Conservation (phyloP, 2,797 vertebrate species). For the Sebastes nivosus region DNA sequence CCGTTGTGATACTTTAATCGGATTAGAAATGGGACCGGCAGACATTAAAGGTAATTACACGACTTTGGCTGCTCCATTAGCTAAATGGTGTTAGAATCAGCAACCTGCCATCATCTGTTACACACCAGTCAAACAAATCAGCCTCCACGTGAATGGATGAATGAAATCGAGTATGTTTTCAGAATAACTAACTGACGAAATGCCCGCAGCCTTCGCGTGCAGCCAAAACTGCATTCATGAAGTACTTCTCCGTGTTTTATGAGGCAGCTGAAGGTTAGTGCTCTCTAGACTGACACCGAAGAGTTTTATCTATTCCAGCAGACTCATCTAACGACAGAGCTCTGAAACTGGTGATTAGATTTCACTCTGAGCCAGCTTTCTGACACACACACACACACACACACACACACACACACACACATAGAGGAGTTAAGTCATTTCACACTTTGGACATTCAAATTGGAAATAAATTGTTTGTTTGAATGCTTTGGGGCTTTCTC, state of each 20-base stretch:
- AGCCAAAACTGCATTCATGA: slow-evolving; percentile 20
- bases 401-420: not conserved
- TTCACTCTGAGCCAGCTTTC: slow-evolving; percentile 25
- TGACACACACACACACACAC: not conserved
- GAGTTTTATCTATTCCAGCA: slow-evolving; percentile 32
- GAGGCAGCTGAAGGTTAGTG: slow-evolving; percentile 38
- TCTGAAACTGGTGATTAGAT: slow-evolving; percentile 22
- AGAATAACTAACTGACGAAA: slow-evolving; percentile 2
- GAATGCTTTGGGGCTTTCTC: not conserved
- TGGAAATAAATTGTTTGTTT: slow-evolving; percentile 18
- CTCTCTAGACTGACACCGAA: slow-evolving; percentile 16
- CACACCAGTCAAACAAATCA: not conserved
- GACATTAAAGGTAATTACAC: slow-evolving; percentile 8
- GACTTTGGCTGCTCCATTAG: slow-evolving; percentile 13
- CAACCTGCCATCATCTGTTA: not conserved
- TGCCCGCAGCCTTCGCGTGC: not conserved
- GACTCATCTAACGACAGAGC: not conserved
- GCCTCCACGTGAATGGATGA: slow-evolving; percentile 9
- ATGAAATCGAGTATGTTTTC: not conserved
- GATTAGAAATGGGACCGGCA: slow-evolving; percentile 26
- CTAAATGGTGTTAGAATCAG: slow-evolving; percentile 12
- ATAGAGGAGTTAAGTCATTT: slow-evolving; percentile 9
- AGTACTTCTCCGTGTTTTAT: slow-evolving; percentile 21
- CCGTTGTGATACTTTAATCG: slow-evolving; percentile 9
- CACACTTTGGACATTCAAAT: slow-evolving; percentile 39